Conservation (phyloP, 2,113 vertebrate species). For the Sarotherodon lohbergeri region DNA sequence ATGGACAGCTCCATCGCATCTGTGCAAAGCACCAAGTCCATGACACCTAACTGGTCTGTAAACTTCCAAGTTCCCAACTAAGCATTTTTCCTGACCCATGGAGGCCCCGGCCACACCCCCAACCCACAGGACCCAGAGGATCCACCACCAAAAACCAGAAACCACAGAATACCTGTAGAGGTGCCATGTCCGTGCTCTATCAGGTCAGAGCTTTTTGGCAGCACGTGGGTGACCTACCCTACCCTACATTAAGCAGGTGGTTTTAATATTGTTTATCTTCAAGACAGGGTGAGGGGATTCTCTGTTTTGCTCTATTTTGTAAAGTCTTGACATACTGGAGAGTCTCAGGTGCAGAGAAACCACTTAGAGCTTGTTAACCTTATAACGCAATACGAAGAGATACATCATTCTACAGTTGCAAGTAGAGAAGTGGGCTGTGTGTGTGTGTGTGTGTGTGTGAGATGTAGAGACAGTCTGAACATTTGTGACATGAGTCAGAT, state of each 20-base stretch:
- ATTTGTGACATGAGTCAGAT: slow-evolving; percentile 53
- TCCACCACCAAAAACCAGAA: neutral
- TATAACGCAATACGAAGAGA: neutral
- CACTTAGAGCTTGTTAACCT: neutral
- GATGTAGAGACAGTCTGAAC: slow-evolving; percentile 27
- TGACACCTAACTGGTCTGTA: neutral
- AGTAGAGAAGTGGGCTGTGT: neutral
- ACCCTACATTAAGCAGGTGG: neutral
- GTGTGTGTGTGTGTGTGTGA: neutral
- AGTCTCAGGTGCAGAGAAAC: neutral
- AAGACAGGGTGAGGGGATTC: neutral
- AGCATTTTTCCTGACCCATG: fast-evolving
- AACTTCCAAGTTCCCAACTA: neutral
- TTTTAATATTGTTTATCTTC: neutral
- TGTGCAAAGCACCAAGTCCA: neutral
- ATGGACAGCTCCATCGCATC: neutral
- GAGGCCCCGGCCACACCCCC: neutral
- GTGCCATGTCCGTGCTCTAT: fast-evolving
- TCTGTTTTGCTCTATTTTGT: neutral
- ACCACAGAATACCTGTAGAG: neutral
- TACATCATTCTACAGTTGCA: neutral
- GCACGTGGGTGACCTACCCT: neutral
- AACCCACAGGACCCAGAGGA: neutral
- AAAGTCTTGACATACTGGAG: neutral
- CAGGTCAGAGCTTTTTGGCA: neutral